A percentile compares a stretch with the other conserved stretches of the same genome.
Conservation (phyloP, 2,888 invertebrate genomes). For the Sialis lutaria region DNA sequence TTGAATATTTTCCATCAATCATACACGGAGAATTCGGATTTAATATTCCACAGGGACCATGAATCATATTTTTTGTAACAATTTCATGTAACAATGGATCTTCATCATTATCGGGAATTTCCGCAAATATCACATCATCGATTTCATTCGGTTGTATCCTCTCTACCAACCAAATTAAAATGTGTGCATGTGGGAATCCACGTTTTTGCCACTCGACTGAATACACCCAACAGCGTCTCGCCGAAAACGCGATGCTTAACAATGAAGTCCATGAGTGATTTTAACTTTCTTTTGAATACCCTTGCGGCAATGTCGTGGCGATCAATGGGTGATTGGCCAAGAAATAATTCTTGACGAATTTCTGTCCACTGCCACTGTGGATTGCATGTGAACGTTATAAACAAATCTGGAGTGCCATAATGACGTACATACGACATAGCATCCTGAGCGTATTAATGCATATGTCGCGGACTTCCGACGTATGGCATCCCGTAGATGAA, state of each 20-base stretch:
- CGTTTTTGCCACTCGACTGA: constrained; percentile 10
- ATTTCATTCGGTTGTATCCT: constrained; percentile 6
- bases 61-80: constrained; percentile 21
- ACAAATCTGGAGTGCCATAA: constrained; percentile 13
- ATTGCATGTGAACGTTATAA: constrained; percentile 19
- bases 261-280: constrained; percentile 8
- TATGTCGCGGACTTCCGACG: constrained; percentile 17
- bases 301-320: constrained; percentile 9
- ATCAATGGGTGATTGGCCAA: constrained; percentile 9
- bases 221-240: constrained; percentile 9
- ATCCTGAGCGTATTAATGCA: constrained; percentile 17
- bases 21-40: constrained; percentile 22
- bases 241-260: constrained; percentile 6
- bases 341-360: constrained; percentile 2
- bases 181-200: constrained; percentile 8
- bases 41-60: constrained; percentile 23
- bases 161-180: constrained; percentile 7
- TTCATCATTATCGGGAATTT: constrained; percentile 14
- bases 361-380: constrained; percentile 5
- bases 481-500: constrained; percentile 13
- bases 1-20: constrained; percentile 19
- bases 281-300: constrained; percentile 9
- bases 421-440: constrained; percentile 17
- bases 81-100: constrained; percentile 21
- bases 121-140: background rate